Base-by-base conservation (phyloP, 2,888 invertebrate genomes). In the Drosophila seclusa region DNA sequence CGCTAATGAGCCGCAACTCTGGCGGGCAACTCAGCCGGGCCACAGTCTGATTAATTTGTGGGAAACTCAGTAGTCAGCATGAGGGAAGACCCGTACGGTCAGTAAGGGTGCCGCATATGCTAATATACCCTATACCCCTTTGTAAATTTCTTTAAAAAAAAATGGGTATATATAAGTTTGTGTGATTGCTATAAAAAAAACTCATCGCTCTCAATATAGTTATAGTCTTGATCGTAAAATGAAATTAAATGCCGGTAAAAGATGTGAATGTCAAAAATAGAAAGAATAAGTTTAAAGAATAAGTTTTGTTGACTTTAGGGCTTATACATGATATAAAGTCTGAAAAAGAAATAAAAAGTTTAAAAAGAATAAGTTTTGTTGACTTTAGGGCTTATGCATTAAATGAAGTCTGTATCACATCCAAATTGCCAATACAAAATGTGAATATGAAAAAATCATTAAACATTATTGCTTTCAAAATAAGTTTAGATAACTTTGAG, bases 11-110 rank as follows among this genome's bases (percentile, higher is more conserved):
- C 75, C 90, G 68, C 82, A 85, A 76, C 87, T 31, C 29, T 32
- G 50, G 10, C 21, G 32, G 32, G 54, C 60, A 68, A 45, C 31
- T 38, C 24, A 16, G 8, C 45, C 45, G 24, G 18, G 50, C 34
- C 53, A 38, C 63, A 21, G 68, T 4, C 71, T 87, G 90, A 87
- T 89, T 84, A 89, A 84, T 89, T 76, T 87, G 88, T 84, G 84
- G 84, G 84, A 89, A 82, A 57, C 48, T 60, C 50, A 36, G 21
- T 53, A 21, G 32, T 38, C 11, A 36, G 52, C 24, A 34, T 21
- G 54, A 54, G 63, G 70, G 40, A 50, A 68, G 76, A 55, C 27
- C 8, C 36, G 18, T n/a, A 13, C 7, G 27, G 24, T 13, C n/a
- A 77, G 81, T 70, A 67, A 75, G 32, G 32, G 60, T 64, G 58